phyloP scores from a whole-genome alignment of 1,140 invertebrate genomes.

The Bradynema listronoti region DNA sequence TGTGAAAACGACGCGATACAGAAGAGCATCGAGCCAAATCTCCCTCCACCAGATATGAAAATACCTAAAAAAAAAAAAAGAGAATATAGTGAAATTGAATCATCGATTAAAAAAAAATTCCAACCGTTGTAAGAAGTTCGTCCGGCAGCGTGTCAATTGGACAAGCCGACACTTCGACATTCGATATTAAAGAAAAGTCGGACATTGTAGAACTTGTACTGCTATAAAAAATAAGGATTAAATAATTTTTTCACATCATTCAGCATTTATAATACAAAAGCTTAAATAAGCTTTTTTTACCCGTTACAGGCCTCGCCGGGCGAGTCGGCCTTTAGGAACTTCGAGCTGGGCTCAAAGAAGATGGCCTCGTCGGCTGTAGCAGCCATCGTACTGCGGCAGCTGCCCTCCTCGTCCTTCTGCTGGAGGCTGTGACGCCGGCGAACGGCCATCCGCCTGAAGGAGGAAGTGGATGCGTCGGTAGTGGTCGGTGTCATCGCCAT shows the following conservation, averaged over 20 bases:
- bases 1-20: constrained; percentile 39
- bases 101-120: constrained; percentile 9
- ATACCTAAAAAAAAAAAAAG: constrained; percentile 35
- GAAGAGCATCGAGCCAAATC: constrained; percentile 25
- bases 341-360: constrained; percentile 37
- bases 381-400: constrained; percentile 43
- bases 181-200: constrained; percentile 2
- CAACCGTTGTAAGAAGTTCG: constrained; percentile 48
- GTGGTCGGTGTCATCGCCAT: no score
- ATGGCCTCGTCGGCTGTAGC: constrained; percentile 51
- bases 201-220: neutral
- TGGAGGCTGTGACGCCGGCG: constrained; percentile 29
- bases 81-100: neutral
- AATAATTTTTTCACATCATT: constrained; percentile 1
- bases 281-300: neutral
- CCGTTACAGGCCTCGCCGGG: constrained; percentile 47
- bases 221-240: neutral
- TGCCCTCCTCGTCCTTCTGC: constrained; percentile 46
- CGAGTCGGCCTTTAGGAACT: constrained; percentile 49
- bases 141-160: constrained; percentile 41
- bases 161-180: constrained; percentile 21
- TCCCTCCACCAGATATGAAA: constrained; percentile 40
- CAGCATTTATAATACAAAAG: neutral
- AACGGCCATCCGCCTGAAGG: constrained; percentile 16
- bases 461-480: neutral